phyloP scores from a whole-genome alignment of 1,140 invertebrate genomes.

The Bombus vancouverensis region DNA sequence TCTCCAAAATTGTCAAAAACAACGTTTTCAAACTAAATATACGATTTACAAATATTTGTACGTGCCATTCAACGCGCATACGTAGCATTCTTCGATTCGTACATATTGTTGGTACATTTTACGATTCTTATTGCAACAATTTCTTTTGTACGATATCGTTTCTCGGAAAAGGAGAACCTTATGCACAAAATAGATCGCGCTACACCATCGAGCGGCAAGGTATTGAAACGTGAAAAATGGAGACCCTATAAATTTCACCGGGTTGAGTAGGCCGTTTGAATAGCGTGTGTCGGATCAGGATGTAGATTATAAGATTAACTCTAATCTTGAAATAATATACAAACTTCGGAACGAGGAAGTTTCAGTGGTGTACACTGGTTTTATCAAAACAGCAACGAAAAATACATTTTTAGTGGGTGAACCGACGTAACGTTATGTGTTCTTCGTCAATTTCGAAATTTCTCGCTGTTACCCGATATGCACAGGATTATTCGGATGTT shows the following conservation, averaged over 20 bases:
- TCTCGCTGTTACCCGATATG: background rate
- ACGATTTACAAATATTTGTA: too few relatives aligned
- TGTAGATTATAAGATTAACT: constrained; percentile 66
- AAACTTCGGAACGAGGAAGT: constrained; percentile 50
- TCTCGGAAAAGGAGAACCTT: background rate
- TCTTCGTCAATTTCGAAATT: constrained; percentile 22
- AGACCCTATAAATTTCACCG: constrained; percentile 58
- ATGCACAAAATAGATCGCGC: background rate
- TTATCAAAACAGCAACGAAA: constrained; percentile 40
- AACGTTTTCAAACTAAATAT: too few relatives aligned
- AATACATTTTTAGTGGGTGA: constrained; percentile 28
- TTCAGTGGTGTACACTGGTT: constrained; percentile 33
- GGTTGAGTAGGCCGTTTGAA: constrained; percentile 48
- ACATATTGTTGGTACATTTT: background rate
- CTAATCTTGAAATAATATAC: constrained; percentile 69
- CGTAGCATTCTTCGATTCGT: too few relatives aligned
- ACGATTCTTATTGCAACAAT: background rate
- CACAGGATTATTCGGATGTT: constrained; percentile 16
- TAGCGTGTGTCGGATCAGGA: constrained; percentile 52
- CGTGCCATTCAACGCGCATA: accelerated
- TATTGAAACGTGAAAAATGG: constrained; percentile 55
- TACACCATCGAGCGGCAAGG: background rate
- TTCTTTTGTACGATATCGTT: background rate
- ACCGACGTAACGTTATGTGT: background rate
- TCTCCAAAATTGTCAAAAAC: too few relatives aligned